phyloP scores from a whole-genome alignment of 2,888 invertebrate species.

The Norana najaformis region DNA sequence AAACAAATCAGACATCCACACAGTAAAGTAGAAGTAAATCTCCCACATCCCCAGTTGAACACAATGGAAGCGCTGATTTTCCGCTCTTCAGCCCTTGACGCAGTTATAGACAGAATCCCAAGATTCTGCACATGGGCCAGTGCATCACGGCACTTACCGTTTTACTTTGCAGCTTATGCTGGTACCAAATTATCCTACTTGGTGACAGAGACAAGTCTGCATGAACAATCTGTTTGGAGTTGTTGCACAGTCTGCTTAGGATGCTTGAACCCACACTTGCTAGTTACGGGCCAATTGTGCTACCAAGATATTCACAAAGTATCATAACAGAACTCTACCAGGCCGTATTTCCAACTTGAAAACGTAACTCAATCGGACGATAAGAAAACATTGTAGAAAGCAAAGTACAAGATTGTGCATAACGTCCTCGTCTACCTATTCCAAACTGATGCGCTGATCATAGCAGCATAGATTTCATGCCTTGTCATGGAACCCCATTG shows the following conservation, averaged over 20 bases:
- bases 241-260: not conserved
- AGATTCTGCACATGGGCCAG: not conserved
- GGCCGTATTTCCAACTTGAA: not conserved
- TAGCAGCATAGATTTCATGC: constrained; percentile 13
- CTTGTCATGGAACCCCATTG: not conserved
- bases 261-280: not conserved
- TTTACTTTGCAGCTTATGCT: not conserved
- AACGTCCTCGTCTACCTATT: too few species aligned
- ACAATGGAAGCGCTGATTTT: not conserved
- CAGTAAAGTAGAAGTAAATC: not conserved
- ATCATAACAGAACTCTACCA: not conserved
- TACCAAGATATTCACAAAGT: not conserved
- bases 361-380: not conserved
- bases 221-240: not conserved
- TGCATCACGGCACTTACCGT: not conserved
- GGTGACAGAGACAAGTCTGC: not conserved
- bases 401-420: too few species aligned
- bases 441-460: too few species aligned
- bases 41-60: not conserved
- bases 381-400: too few species aligned
- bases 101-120: not conserved
- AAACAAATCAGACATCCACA: not conserved
- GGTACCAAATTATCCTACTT: not conserved
- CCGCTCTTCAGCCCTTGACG: not conserved
- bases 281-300: not conserved